Evolutionary conservation across 2,113 vertebrate species (phyloP).

Genomic region (Mirounga angustirostris): DNA sequence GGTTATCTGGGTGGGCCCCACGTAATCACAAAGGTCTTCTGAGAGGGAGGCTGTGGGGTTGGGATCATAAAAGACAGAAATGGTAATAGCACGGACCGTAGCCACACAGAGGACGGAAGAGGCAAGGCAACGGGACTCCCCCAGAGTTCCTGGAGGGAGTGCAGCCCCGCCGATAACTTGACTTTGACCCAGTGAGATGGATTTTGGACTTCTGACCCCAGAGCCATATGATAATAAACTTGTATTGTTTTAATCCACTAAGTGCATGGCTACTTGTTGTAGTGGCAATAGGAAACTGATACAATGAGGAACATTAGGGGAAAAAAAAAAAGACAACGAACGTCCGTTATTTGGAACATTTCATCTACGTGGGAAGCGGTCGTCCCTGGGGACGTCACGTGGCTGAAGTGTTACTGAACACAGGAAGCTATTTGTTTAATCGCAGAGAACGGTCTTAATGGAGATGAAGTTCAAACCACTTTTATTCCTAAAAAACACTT

Average conservation of each 20-base stretch:
- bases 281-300: neutral
- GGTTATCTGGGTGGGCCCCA: neutral
- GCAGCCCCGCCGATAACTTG: fast-evolving
- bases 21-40: neutral
- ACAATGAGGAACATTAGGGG: neutral
- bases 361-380: neutral
- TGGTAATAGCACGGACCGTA: fast-evolving
- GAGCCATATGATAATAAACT: neutral
- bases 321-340: neutral
- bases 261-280: neutral
- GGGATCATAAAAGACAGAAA: neutral
- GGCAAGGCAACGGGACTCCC: fast-evolving
- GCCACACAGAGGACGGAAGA: fast-evolving
- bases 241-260: neutral
- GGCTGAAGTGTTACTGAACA: neutral
- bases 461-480: slow-evolving; percentile 9
- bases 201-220: neutral
- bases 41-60: neutral
- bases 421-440: neutral
- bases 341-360: neutral
- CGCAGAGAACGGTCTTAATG: neutral
- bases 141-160: neutral
- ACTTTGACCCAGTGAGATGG: neutral
- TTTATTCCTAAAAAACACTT: slow-evolving; percentile 52
- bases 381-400: neutral